Base-by-base conservation (phyloP, 2,888 invertebrate species). In the Erebia epiphron region DNA sequence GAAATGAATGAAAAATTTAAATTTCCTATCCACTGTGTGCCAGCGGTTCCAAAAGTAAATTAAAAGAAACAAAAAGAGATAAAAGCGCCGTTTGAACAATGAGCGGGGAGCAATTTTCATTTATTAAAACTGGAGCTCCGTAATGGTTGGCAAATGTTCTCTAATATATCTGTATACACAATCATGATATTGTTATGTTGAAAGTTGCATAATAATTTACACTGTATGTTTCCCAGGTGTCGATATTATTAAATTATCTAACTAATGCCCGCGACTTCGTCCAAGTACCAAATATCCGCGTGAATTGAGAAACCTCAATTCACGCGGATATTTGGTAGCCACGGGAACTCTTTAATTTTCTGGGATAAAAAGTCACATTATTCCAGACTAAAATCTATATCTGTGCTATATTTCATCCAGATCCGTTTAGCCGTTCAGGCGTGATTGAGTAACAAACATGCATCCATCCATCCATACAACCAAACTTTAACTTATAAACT, bases 31-130 rank as follows among this genome's bases (percentile, higher is more conserved):
- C 35, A 58, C 58, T 26, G 67, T n/a, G 21, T n/a, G 49, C 49
- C 67, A 67, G 58, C 67, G 67, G 66, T 67, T 46, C 58, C 58
- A n/a, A 67, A 67, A 67, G 57, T 67, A 67, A 58, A 67, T 67
- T 67, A 67, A 67, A 67, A 67, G 57, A 35, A 58, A 62, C 49
- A 62, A 62, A 62, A 64, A 35, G 41, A 64, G 41, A 64, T 63
- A 64, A 64, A 64, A 64, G 52, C 41, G 52, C 41, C 54, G 52
- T 64, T 54, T 35, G 64, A 54, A 64, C 64, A 52, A 64, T 54
- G 64, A 54, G 41, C 64, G 64, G 41, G 52, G 64, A 64, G 54
- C 54, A 64, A 64, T 64, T 64, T 64, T 64, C 64, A 64, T 64
- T 64, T 64, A 64, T 52, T 52, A 54, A 64, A 64, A 64, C 64